Percentiles rank a stretch among this genome's conserved stretches.
These are phyloP conservation scores for Asobara japonica DNA, from an alignment of 1,140 invertebrate species.

Conservation along the genomic window DNA sequence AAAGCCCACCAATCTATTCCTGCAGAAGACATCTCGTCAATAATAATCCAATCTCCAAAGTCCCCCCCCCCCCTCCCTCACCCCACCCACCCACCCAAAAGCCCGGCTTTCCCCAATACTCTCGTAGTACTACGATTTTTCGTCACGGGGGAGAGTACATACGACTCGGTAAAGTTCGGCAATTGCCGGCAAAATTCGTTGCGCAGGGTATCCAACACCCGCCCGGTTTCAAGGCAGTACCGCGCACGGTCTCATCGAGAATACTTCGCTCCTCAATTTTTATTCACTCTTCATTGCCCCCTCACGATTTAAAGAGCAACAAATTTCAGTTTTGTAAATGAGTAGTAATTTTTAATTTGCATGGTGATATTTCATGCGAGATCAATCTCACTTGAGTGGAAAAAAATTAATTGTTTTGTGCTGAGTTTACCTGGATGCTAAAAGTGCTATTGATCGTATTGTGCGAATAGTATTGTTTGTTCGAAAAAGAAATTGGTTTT, in stretches of 20 bases:
- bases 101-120: background rate
- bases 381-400: background rate
- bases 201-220: conserved; percentile 25
- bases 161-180: background rate
- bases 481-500: background rate
- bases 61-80: background rate
- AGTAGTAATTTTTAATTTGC: too few relatives aligned
- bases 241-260: conserved; percentile 43
- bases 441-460: conserved; percentile 21
- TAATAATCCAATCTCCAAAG: background rate
- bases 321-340: too few relatives aligned
- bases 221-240: conserved; percentile 48
- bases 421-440: background rate
- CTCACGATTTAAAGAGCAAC: conserved; percentile 31
- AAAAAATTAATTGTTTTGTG: background rate
- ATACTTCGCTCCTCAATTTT: conserved; percentile 26
- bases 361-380: conserved; percentile 15
- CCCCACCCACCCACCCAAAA: background rate
- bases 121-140: conserved; percentile 1
- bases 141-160: background rate
- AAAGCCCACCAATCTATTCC: background rate
- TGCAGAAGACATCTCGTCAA: background rate
- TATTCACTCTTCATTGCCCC: conserved; percentile 7
- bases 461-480: background rate
- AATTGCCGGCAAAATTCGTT: background rate